Evolutionary conservation across 1,140 invertebrate species (phyloP).

Genomic region (Leptopilina clavipes): DNA sequence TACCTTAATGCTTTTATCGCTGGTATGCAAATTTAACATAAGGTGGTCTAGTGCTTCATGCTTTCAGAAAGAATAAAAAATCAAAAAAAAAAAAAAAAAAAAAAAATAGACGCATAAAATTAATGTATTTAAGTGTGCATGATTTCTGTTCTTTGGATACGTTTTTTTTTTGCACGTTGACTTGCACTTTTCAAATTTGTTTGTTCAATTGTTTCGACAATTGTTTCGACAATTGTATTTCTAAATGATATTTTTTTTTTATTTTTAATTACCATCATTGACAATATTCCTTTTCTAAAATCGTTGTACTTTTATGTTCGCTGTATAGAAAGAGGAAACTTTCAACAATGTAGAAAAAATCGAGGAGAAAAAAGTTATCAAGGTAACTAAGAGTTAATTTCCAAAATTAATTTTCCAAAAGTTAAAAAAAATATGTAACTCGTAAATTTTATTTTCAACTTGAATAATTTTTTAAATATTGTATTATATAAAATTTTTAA

Average conservation of each 20-base stretch:
- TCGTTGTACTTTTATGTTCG: constrained; percentile 38
- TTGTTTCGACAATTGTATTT: too few relatives aligned
- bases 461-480: too few relatives aligned
- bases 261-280: background rate
- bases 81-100: constrained; percentile 36
- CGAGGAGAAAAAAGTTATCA: constrained; percentile 65
- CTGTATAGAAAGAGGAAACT: constrained; percentile 72
- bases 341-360: constrained; percentile 74
- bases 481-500: constrained; percentile 42
- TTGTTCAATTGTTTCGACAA: constrained; percentile 7
- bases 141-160: background rate
- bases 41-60: constrained; percentile 53
- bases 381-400: constrained; percentile 54
- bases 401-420: constrained; percentile 36
- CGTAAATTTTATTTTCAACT: too few relatives aligned
- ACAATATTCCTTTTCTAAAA: constrained; percentile 4
- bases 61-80: constrained; percentile 26
- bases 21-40: constrained; percentile 46
- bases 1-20: constrained; percentile 41
- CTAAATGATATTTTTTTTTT: background rate
- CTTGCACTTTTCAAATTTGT: constrained; percentile 5
- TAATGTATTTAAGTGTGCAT: background rate
- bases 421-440: too few relatives aligned
- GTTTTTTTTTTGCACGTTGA: constrained; percentile 5
- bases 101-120: constrained; percentile 30